Conservation (phyloP, 2,888 invertebrate species). For the Serripes groenlandicus region DNA sequence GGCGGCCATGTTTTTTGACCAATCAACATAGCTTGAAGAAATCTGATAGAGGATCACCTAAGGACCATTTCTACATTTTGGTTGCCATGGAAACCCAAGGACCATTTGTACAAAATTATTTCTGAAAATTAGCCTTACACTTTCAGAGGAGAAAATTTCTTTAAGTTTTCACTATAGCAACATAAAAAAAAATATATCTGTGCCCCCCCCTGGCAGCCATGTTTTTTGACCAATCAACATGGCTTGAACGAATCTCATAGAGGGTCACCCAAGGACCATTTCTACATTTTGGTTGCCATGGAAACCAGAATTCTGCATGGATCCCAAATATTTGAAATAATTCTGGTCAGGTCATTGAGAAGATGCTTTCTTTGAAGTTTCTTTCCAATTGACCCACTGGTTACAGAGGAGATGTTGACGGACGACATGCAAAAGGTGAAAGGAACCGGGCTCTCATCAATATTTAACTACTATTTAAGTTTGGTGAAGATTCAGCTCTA, state of each 20-base stretch:
- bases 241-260: not conserved
- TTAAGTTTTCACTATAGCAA: not conserved
- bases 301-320: too few relatives aligned
- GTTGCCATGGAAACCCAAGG: not conserved
- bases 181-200: not conserved
- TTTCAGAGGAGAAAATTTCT: not conserved
- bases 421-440: too few relatives aligned
- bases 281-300: too few relatives aligned
- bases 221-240: not conserved
- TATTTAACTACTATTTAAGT: too few relatives aligned
- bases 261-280: not conserved
- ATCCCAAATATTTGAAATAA: too few relatives aligned
- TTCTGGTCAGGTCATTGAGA: not conserved
- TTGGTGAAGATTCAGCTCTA: too few relatives aligned
- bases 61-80: not conserved
- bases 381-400: too few relatives aligned
- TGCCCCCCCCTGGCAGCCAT: not conserved
- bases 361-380: not conserved
- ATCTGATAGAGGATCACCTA: not conserved
- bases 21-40: not conserved
- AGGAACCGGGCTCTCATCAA: too few relatives aligned
- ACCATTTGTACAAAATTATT: not conserved
- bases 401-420: too few relatives aligned
- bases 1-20: not conserved
- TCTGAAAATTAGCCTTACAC: not conserved